Base-by-base conservation (phyloP, 2,888 invertebrate species). In the Cyrtodaria siliqua region DNA sequence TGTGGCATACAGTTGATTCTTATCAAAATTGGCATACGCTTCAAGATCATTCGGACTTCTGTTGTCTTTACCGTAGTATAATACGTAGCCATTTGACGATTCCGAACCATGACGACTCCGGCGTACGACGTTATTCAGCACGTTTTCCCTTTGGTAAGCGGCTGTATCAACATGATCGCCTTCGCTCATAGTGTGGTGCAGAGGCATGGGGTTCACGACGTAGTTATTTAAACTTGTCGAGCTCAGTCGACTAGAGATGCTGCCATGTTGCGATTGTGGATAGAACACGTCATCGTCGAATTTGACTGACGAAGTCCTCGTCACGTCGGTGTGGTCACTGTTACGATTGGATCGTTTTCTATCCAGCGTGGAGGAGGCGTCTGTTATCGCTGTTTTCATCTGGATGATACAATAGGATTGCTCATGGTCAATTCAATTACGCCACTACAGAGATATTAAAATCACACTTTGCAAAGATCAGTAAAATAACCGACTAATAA, bases 281-380 rank as follows among this genome's bases (percentile, higher is more conserved):
- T 61, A 29, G 44, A 74, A 79, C 2, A 72, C 79, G 49, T 75
- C 75, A 50, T 79, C 71, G 18, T 71, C 60, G 50, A 63, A 75
- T n/a, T 49, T 55, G 40, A 75, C 73, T n/a, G 69, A 72, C 18
- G 67, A 60, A n/a, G 63, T 57, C 38, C 73, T 49, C 20, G 53
- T 49, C 1, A 42, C 59, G 12, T 47, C 27, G 27, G 27, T 44
- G 6, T 63, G 53, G n/a, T 67, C 52, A 16, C 57, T 66, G 16
- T 33, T 57, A 9, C 38, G 29, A 20, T 66, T 52, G 6, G 69
- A 52, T 38, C 52, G 18, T 49, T 63, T 55, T 16, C 71, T 33
- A 33, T 79, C 75, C 1, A 76, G 50, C 1, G 64, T 62, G 12
- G 68, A 64, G 16, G 63, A 29, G 1, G 60, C 60, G 16, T 68